Percentiles rank a stretch among this genome's conserved stretches.
These are phyloP conservation scores for Colletes collaris DNA, from an alignment of 2,888 invertebrate species.

Conservation along the genomic window DNA sequence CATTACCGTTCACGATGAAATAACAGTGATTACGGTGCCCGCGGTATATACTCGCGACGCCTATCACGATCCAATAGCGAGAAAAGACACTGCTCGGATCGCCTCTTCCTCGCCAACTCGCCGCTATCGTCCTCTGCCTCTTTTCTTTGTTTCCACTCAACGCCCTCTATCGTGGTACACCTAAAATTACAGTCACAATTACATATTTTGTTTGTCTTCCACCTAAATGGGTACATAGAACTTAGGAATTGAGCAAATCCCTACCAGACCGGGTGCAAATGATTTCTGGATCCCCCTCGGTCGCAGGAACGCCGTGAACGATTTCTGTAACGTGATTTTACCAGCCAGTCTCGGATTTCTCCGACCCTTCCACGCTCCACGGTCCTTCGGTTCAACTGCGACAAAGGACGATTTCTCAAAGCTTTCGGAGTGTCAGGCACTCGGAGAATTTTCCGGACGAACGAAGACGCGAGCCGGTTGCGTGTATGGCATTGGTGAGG, in stretches of 20 bases:
- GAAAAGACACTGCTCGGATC: conserved; percentile 58
- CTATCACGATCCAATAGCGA: conserved; percentile 67
- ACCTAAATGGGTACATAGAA: too few relatives aligned
- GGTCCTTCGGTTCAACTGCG: conserved; percentile 4
- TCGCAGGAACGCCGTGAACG: neutral
- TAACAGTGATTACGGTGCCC: conserved; percentile 79
- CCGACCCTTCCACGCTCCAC: neutral
- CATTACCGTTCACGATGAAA: conserved; percentile 80
- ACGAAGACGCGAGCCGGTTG: conserved; percentile 12
- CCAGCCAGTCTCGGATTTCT: conserved; percentile 56
- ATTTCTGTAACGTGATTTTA: conserved; percentile 62
- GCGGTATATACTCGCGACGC: conserved; percentile 66
- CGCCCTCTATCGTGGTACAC: too few relatives aligned
- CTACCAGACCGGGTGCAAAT: too few relatives aligned
- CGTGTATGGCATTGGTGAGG: conserved; percentile 10
- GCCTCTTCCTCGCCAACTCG: conserved; percentile 2
- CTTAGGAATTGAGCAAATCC: too few relatives aligned
- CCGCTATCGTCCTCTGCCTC: too few relatives aligned
- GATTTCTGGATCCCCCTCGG: too few relatives aligned
- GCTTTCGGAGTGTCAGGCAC: conserved; percentile 29
- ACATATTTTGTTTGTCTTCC: too few relatives aligned
- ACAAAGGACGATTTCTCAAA: conserved; percentile 44
- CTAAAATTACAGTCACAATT: too few relatives aligned
- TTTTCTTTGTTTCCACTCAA: neutral
- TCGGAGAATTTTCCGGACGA: conserved; percentile 16